Evolutionary conservation across 2,888 invertebrate species (phyloP).

Genomic region (Limnephilus lunatus): DNA sequence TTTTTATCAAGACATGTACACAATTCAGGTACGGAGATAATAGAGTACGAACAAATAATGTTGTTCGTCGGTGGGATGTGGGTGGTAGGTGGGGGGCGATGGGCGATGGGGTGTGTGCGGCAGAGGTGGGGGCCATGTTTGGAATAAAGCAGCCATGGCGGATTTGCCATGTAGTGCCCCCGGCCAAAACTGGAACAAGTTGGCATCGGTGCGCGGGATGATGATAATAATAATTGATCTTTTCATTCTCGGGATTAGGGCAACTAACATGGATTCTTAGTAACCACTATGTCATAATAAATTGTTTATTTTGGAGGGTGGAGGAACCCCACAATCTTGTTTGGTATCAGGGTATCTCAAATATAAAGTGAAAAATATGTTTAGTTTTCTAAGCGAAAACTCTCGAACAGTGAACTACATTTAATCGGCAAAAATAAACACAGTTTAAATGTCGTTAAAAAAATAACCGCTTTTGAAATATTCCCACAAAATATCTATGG

Average conservation of each 20-base stretch:
- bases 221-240: neutral
- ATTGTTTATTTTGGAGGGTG: too few species aligned
- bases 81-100: neutral
- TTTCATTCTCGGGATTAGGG: neutral
- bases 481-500: too few species aligned
- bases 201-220: neutral
- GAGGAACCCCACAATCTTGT: too few species aligned
- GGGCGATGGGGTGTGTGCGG: neutral
- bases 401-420: too few species aligned
- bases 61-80: neutral
- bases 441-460: too few species aligned
- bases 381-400: too few species aligned
- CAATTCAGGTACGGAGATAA: neutral
- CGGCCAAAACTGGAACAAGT: neutral
- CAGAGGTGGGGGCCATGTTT: neutral
- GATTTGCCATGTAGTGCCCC: neutral
- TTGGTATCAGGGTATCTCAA: too few species aligned
- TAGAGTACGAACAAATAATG: neutral
- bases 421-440: too few species aligned
- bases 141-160: neutral
- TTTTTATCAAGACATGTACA: neutral
- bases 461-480: too few species aligned
- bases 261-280: neutral
- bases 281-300: too few species aligned
- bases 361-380: too few species aligned